Evolutionary conservation across 2,113 vertebrate genomes (phyloP).

Genomic region (Gavialis gangeticus): DNA sequence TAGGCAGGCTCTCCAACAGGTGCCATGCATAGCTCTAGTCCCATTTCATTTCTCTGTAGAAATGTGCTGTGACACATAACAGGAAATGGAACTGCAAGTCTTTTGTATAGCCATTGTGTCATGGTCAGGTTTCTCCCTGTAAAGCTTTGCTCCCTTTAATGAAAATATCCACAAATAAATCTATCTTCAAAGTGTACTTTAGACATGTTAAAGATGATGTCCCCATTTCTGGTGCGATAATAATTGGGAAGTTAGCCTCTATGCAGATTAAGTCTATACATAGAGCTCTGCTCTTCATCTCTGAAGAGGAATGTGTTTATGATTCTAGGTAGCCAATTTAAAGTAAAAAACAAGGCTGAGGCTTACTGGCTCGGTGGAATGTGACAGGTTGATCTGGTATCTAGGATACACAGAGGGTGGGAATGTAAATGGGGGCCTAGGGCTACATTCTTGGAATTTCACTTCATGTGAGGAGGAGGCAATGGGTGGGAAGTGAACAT

Average conservation of each 20-base stretch:
- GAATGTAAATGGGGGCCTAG: conserved; percentile 72
- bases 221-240: not conserved
- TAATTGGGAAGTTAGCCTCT: not conserved
- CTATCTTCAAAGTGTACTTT: not conserved
- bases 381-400: conserved; percentile 74
- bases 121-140: not conserved
- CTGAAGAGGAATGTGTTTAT: not conserved
- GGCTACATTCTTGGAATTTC: conserved; percentile 83
- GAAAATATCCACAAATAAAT: not conserved
- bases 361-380: conserved; percentile 67
- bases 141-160: accelerated
- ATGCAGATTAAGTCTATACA: not conserved
- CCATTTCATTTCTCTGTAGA: not conserved
- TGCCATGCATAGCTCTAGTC: not conserved
- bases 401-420: conserved; percentile 75
- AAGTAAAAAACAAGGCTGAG: not conserved
- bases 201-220: not conserved
- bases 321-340: not conserved
- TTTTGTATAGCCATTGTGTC: accelerated
- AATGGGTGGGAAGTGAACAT: conserved; percentile 70
- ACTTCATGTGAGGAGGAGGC: conserved; percentile 63
- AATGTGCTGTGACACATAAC: accelerated
- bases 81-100: accelerated
- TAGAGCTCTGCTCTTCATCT: not conserved
- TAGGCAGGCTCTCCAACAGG: not conserved